Conservation (phyloP, 2,113 vertebrate genomes). For the Apodemus sylvaticus region DNA sequence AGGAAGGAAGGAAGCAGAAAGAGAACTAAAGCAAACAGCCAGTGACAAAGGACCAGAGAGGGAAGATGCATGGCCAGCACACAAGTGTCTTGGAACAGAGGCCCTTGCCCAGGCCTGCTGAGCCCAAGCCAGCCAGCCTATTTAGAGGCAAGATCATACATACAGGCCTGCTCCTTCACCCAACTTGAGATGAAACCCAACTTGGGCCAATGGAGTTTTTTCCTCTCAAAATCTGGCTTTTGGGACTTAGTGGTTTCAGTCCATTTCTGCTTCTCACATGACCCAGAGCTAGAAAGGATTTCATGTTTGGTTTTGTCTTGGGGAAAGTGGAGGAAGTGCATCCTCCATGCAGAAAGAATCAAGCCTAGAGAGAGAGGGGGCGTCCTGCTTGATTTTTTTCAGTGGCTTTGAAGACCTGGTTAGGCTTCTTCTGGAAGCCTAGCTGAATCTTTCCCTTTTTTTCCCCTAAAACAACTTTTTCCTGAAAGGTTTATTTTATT, state of each 20-base stretch:
- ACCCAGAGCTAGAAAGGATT: background rate
- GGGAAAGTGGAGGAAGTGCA: background rate
- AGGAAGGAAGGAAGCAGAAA: background rate
- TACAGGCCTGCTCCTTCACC: background rate
- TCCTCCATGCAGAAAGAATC: slow-evolving; percentile 6
- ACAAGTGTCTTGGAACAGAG: background rate
- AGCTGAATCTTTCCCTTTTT: background rate
- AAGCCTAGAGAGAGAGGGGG: background rate
- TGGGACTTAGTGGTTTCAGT: background rate
- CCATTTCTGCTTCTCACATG: background rate
- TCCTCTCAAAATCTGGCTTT: background rate
- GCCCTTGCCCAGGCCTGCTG: background rate
- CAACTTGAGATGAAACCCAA: background rate
- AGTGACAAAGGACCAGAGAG: background rate
- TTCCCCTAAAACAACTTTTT: background rate
- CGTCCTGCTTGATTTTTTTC: background rate
- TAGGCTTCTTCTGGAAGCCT: background rate
- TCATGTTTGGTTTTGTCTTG: background rate
- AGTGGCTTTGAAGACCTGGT: background rate
- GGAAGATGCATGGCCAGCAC: background rate
- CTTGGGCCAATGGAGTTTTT: background rate
- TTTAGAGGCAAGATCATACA: background rate
- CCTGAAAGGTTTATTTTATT: background rate
- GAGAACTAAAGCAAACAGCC: background rate
- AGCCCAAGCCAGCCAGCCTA: background rate